These are phyloP conservation scores for Sphaeridia pumilis DNA, from an alignment of 2,888 invertebrate genomes.

Conservation along the genomic window DNA sequence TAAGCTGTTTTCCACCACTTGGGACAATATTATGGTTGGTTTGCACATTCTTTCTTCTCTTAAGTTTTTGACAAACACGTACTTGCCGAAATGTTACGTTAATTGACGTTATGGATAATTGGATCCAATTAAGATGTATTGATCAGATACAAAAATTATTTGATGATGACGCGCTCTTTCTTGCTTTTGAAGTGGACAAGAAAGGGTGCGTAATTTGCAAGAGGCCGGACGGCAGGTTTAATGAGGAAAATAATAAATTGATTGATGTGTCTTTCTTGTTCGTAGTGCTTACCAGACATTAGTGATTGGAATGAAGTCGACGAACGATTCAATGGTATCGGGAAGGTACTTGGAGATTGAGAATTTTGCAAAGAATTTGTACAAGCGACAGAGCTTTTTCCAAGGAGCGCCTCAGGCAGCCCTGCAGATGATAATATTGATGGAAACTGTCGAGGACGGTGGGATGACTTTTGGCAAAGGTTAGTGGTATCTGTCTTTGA, in stretches of 20 bases:
- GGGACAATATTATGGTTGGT: conserved; percentile 28
- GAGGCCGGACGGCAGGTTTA: no score
- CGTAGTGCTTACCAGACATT: conserved; percentile 17
- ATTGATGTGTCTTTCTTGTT: no score
- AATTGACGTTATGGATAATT: no score
- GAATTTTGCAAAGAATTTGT: conserved; percentile 16
- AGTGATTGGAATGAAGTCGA: conserved; percentile 4
- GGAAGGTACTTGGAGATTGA: conserved; percentile 18
- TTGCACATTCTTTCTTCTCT: no score
- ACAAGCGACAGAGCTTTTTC: conserved; percentile 22
- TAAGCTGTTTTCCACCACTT: conserved; percentile 24
- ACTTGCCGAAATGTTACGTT: no score
- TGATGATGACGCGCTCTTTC: no score
- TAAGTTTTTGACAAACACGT: no score
- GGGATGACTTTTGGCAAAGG: conserved; percentile 9
- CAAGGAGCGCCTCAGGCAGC: conserved; percentile 28
- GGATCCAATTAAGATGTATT: no score
- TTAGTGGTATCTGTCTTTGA: background rate
- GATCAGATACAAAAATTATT: no score
- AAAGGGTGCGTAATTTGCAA: no score
- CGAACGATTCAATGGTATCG: conserved; percentile 14
- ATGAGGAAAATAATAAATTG: no score
- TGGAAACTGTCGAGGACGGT: conserved; percentile 13
- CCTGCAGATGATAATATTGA: conserved; percentile 20
- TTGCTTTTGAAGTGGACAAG: no score